phyloP scores from a whole-genome alignment of 2,113 vertebrate species.

The Athene noctua region DNA sequence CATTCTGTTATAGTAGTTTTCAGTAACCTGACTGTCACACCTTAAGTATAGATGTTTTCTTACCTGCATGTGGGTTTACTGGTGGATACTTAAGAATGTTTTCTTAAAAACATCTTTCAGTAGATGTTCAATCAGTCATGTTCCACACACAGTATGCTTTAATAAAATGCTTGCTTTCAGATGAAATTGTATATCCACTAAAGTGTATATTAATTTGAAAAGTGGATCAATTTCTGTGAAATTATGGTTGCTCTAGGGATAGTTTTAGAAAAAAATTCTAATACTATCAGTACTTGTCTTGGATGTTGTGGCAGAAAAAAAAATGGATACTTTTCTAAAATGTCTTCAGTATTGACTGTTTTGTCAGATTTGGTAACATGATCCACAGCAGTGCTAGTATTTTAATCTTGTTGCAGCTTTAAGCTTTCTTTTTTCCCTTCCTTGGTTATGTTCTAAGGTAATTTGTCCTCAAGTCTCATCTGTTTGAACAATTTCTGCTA shows the following conservation, averaged over 20 bases:
- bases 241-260: background rate
- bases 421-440: background rate
- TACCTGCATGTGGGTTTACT: background rate
- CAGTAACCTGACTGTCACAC: background rate
- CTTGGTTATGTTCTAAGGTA: background rate
- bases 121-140: background rate
- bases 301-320: background rate
- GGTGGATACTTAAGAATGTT: background rate
- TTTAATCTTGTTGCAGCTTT: background rate
- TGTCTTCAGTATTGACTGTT: background rate
- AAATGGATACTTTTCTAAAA: background rate
- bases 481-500: background rate
- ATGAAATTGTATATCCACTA: background rate
- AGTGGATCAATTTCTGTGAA: background rate
- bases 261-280: background rate
- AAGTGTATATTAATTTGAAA: background rate
- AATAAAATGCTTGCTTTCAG: background rate
- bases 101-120: background rate
- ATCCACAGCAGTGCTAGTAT: background rate
- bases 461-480: background rate
- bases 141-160: background rate
- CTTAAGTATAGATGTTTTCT: background rate
- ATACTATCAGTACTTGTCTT: background rate
- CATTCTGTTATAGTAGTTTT: fast-evolving
- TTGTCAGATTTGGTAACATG: background rate